phyloP scores from a whole-genome alignment of 2,113 vertebrate species.

The Alethe castanea region DNA sequence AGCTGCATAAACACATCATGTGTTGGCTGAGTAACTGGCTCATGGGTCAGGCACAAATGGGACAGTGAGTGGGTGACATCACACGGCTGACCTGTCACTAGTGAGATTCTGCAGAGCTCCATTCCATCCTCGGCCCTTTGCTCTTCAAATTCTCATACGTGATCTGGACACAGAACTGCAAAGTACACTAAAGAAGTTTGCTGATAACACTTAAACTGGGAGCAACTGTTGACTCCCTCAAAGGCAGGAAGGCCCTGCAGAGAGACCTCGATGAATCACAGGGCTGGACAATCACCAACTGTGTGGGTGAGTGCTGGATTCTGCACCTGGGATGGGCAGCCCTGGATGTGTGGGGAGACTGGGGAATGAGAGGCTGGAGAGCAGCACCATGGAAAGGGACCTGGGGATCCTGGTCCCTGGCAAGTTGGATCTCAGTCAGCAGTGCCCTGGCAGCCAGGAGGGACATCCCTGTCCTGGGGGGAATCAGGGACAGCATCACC shows the following conservation, averaged over 20 bases:
- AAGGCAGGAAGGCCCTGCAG: not conserved
- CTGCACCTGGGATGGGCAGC: not conserved
- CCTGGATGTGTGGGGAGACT: fast-evolving
- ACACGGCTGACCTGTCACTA: not conserved
- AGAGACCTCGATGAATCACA: not conserved
- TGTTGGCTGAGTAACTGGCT: not conserved
- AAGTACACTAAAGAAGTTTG: not conserved
- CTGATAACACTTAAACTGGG: too few relatives aligned
- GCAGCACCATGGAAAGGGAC: fast-evolving
- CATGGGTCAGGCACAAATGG: fast-evolving
- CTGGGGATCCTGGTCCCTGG: fast-evolving
- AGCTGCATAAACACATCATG: not conserved
- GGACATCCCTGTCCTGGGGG: not conserved
- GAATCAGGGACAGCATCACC: fast-evolving
- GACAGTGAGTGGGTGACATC: not conserved
- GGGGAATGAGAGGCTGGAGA: not conserved
- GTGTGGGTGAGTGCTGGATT: fast-evolving
- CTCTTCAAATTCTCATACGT: not conserved
- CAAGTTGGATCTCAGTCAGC: not conserved
- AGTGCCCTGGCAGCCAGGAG: not conserved
- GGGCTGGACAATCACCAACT: not conserved
- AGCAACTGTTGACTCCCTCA: not conserved
- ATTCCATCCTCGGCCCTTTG: not conserved
- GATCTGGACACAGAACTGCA: not conserved
- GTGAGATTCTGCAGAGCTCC: not conserved